Evolutionary conservation across 1,140 invertebrate species (phyloP).

Genomic region (Drosophila lacertosa): DNA sequence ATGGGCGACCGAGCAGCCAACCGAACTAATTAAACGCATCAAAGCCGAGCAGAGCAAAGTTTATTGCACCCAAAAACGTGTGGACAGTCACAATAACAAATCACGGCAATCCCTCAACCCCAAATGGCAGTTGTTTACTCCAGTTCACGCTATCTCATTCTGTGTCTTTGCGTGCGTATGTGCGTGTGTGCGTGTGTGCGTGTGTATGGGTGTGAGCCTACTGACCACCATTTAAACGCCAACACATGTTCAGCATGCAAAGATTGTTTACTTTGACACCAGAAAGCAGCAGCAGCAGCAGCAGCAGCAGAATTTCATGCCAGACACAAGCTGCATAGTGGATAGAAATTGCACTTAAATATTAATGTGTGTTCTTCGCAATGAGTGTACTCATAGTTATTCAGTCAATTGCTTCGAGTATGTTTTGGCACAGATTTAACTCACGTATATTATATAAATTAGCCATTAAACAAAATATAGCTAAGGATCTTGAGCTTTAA

Average conservation of each 20-base stretch:
- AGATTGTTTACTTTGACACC: constrained; percentile 52
- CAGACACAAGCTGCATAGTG: constrained; percentile 14
- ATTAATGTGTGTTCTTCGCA: too few species aligned
- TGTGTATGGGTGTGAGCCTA: constrained; percentile 10
- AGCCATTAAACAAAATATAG: too few species aligned
- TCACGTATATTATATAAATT: neutral
- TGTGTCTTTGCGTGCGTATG: neutral
- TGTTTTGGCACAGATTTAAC: neutral
- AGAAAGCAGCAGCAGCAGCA: constrained; percentile 14
- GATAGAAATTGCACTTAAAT: constrained; percentile 10
- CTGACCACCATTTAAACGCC: constrained; percentile 45
- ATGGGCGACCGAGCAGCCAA: constrained; percentile 51
- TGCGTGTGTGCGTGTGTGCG: neutral
- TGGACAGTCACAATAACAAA: constrained; percentile 47
- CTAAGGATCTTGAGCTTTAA: too few species aligned
- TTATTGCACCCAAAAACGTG: constrained; percentile 62
- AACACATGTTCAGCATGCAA: constrained; percentile 39
- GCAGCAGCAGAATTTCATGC: constrained; percentile 7
- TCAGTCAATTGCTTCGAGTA: constrained; percentile 4
- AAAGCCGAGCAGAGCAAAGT: constrained; percentile 43
- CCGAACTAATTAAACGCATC: constrained; percentile 51
- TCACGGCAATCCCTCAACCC: constrained; percentile 18
- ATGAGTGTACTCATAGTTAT: constrained; percentile 7
- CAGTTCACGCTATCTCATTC: neutral
- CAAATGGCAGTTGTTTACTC: neutral